Base-by-base conservation (phyloP, 2,888 invertebrate genomes). In the Pyrocoelia pectoralis region DNA sequence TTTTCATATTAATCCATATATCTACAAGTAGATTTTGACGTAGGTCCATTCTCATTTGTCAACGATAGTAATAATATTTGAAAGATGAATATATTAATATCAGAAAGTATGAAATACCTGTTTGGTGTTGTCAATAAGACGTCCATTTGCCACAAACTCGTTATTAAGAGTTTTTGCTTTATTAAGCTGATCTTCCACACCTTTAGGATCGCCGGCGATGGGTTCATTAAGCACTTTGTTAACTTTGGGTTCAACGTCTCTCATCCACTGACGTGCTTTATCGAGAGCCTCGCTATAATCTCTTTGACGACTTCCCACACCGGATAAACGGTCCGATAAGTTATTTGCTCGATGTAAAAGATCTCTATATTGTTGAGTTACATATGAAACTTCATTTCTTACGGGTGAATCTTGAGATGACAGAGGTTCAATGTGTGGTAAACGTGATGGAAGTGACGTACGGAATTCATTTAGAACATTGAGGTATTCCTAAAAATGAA, bases 271-370 rank as follows among this genome's bases (percentile, higher is more conserved):
- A 40, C 84, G 85, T 0, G 93, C 94, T 67, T 94, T 89, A 52
- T 93, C 92, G n/a, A 95, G 76, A 0, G 94, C 92, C 74, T 95
- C 94, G 38, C 88, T 87, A 77, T 94, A 95, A 68, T 92, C 91
- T 10, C 90, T 84, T 72, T 91, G 90, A 54, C 88, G 85, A 29
- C 88, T 89, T 43, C 90, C 91, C n/a, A 95, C 88, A 0, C 90
- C 91, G 0, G 94, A 88, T 63, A 95, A 83, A 61, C 89, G 85
- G 74, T 96, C 97, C 13, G 94, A 91, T 55, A 97, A 83, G 1
- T 89, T 86, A 79, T 94, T 95, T 24, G 94, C 93, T 5, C 95
- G 86, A 60, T 90, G 86, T 40, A 94, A 84, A 24, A 97, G 84
- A 75, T 96, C 95, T 68, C 91, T 88, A 81, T 94, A 94, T 38